A percentile compares a stretch with the other conserved stretches of the same genome.
phyloP scores from a whole-genome alignment of 1,140 invertebrate species.

The Apis florea region DNA sequence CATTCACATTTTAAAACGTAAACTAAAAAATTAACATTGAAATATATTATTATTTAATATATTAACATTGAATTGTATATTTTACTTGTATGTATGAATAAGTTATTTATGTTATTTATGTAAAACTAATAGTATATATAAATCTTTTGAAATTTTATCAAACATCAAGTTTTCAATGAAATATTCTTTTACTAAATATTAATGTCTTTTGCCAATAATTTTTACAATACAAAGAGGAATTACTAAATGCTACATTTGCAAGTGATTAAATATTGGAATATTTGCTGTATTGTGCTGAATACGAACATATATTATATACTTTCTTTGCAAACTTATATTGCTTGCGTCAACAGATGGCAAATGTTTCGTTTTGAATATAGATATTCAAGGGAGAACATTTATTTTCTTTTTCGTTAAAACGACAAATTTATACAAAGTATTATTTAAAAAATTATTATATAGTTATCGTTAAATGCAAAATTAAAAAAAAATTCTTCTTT shows the following conservation, averaged over 20 bases:
- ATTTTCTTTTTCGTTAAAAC: neutral
- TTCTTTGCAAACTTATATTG: conserved; percentile 1
- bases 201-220: too few relatives aligned
- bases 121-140: too few relatives aligned
- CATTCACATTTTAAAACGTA: neutral
- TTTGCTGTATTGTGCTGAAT: neutral
- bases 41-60: neutral
- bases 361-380: neutral
- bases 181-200: too few relatives aligned
- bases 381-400: neutral
- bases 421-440: neutral
- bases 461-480: too few relatives aligned
- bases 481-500: too few relatives aligned
- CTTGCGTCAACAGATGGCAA: neutral
- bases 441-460: too few relatives aligned
- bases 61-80: too few relatives aligned
- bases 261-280: neutral
- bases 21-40: neutral
- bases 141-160: too few relatives aligned
- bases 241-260: too few relatives aligned
- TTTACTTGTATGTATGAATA: neutral
- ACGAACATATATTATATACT: neutral
- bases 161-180: too few relatives aligned
- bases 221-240: neutral
- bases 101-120: too few relatives aligned